A percentile compares a stretch with the other conserved stretches of the same genome.
Conservation (phyloP, 2,113 vertebrate genomes). For the Microtus ochrogaster region DNA sequence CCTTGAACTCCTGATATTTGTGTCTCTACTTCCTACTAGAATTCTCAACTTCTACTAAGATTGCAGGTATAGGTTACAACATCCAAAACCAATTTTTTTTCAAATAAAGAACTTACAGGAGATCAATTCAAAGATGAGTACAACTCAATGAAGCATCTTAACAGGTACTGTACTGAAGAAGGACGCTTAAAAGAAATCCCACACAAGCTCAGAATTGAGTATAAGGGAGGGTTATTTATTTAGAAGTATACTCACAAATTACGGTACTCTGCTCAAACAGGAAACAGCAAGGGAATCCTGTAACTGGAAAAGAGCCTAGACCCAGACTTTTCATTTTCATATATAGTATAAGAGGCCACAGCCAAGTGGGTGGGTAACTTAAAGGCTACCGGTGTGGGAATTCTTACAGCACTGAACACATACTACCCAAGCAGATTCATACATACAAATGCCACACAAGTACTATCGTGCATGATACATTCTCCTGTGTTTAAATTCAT, state of each 20-base stretch:
- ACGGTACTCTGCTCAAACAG: too few relatives aligned
- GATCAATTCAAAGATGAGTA: slow-evolving; percentile 51
- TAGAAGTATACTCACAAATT: too few relatives aligned
- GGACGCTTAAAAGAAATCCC: too few relatives aligned
- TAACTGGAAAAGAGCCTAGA: too few relatives aligned
- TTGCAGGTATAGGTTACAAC: not conserved
- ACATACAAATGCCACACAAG: not conserved
- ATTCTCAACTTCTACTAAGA: not conserved
- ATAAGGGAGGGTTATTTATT: too few relatives aligned
- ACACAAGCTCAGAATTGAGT: too few relatives aligned
- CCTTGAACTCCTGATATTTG: not conserved
- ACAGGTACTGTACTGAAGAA: not conserved
- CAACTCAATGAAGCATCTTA: slow-evolving; percentile 23
- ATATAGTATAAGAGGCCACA: too few relatives aligned
- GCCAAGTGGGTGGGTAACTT: too few relatives aligned
- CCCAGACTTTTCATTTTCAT: too few relatives aligned
- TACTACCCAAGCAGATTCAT: not conserved
- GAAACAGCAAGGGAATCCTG: too few relatives aligned
- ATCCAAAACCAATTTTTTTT: not conserved
- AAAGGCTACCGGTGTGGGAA: too few relatives aligned
- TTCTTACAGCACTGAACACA: not conserved
- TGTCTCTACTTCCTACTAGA: not conserved
- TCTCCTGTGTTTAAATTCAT: not conserved
- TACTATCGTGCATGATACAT: not conserved
- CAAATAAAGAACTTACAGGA: not conserved